A percentile compares a stretch with the other conserved stretches of the same genome.
Conservation (phyloP, 2,888 invertebrate genomes). For the Coelogynopora nodosa region DNA sequence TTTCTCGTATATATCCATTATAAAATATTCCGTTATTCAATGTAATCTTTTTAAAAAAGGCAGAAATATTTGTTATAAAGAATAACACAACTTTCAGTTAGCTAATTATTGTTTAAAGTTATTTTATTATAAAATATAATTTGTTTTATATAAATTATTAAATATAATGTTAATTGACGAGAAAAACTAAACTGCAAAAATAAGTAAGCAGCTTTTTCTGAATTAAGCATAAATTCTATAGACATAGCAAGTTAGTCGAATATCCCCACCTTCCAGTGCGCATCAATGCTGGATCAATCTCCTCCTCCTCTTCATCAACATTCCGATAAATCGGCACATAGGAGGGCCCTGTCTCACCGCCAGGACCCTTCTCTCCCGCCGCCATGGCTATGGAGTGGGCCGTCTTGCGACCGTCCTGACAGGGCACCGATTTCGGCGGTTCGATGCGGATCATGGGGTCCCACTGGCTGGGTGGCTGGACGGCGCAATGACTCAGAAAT, state of each 20-base stretch:
- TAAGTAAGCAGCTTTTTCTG: too few relatives aligned
- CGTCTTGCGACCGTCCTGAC: not conserved
- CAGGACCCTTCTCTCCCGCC: not conserved
- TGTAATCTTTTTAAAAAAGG: too few relatives aligned
- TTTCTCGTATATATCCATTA: too few relatives aligned
- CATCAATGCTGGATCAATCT: slow-evolving; percentile 53
- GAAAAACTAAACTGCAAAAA: too few relatives aligned
- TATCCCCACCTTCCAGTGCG: slow-evolving; percentile 56
- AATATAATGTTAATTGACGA: too few relatives aligned
- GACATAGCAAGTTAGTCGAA: not conserved
- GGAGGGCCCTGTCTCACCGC: not conserved
- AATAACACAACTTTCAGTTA: too few relatives aligned
- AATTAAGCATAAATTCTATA: too few relatives aligned
- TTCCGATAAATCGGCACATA: slow-evolving; percentile 52
- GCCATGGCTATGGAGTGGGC: slow-evolving; percentile 1
- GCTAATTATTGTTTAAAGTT: too few relatives aligned
- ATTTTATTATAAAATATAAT: too few relatives aligned
- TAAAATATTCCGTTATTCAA: too few relatives aligned
- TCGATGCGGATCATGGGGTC: slow-evolving; percentile 63
- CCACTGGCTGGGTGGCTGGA: slow-evolving; percentile 76
- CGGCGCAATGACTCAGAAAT: slow-evolving; percentile 75
- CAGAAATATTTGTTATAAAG: too few relatives aligned
- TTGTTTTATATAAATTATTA: too few relatives aligned
- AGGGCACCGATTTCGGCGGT: slow-evolving; percentile 53
- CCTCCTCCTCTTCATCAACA: slow-evolving; percentile 52